A percentile compares a stretch with the other conserved stretches of the same genome.
Evolutionary conservation across 2,797 vertebrate species (phyloP).

Genomic region (Lithobates pipiens): DNA sequence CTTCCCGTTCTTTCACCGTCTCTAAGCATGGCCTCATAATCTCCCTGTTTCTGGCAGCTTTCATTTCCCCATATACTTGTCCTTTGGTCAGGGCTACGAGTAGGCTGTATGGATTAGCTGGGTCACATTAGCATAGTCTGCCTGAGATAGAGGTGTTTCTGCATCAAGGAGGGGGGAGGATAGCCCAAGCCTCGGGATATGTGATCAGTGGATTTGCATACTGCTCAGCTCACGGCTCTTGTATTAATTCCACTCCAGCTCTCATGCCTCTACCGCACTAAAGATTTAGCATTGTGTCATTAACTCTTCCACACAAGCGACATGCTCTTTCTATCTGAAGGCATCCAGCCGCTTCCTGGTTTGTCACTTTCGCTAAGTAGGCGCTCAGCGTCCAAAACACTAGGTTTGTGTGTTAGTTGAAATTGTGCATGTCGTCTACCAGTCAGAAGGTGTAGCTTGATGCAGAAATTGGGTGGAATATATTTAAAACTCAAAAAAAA

Average conservation of each 20-base stretch:
- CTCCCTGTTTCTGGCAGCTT: constrained; percentile 15
- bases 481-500: not conserved
- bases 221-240: constrained; percentile 52
- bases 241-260: constrained; percentile 62
- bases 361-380: constrained; percentile 2
- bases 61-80: constrained; percentile 40
- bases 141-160: constrained; percentile 51
- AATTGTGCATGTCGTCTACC: not conserved
- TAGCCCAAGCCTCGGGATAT: constrained; percentile 56
- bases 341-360: constrained; percentile 20
- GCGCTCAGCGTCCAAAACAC: not conserved
- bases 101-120: constrained; percentile 55
- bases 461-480: not conserved
- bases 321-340: constrained; percentile 22
- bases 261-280: constrained; percentile 57
- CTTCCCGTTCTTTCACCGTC: not conserved
- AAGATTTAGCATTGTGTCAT: constrained; percentile 58
- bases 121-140: constrained; percentile 61
- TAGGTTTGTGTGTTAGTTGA: not conserved
- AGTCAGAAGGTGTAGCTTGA: not conserved
- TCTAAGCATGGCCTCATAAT: constrained; percentile 13
- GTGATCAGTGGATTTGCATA: constrained; percentile 63
- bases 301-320: constrained; percentile 47
- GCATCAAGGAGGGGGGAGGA: constrained; percentile 34
- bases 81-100: constrained; percentile 47